Base-by-base conservation (phyloP, 2,113 vertebrate genomes). In the Riparia riparia region DNA sequence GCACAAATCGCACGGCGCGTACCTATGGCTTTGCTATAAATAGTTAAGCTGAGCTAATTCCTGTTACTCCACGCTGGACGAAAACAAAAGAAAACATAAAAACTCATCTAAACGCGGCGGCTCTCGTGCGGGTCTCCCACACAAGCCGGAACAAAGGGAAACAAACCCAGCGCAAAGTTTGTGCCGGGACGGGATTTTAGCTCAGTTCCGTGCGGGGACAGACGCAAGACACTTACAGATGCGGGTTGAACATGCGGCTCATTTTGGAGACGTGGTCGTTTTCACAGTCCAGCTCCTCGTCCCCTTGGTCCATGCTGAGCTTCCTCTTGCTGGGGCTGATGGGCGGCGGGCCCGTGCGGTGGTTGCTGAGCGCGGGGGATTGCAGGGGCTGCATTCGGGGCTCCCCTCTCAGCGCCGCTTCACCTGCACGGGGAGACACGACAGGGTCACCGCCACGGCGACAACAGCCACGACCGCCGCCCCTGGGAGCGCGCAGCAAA, bases 251-350 rank as follows among this genome's bases (percentile, higher is more conserved):
- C 97, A 99, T 98, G 32, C 99, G 98, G 97, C 99, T 99, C 98
- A 99, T 99, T 98, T 99, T 99, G 72, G 99, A 98, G 94, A 99
- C 98, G 3, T 99, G 99, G 91, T 99, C 99, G 2, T 97, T 99
- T 96, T 99, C 99, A 96, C 98, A 99, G 97, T 99, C 99, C 76
- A 99, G 97, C 96, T 99, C 98, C 14, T 99, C 98, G 13, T 99
- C 99, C 32, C 97, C 98, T 50, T 99, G 98, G 94, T 99, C 99
- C 94, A 98, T 96, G 82, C 98, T 98, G 97, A 99, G 98, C 97
- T 99, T 99, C 97, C 99, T 98, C 98, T 99, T 99, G 97, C 98
- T 99, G 94, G 99, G 99, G 97, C 99, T 99, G 98, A 99, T 99
- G 66, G 99, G 99, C 58, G 99, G 99, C 54, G 99, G 99, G 54